phyloP scores from a whole-genome alignment of 2,797 vertebrate genomes.

The Pseudocheirus occidentalis region DNA sequence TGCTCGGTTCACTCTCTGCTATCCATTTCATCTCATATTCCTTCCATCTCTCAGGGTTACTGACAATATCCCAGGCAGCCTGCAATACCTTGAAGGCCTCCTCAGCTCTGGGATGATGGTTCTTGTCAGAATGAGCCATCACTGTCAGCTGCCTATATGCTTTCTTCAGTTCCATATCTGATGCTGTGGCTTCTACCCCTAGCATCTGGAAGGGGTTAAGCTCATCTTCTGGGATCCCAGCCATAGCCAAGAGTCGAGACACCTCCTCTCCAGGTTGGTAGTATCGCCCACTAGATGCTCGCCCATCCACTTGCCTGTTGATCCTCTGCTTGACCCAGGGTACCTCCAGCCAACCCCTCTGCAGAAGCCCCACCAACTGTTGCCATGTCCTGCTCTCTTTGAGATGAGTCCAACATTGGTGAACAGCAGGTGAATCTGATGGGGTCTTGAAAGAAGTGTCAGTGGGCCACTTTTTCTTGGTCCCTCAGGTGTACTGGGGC shows the following conservation, averaged over 20 bases:
- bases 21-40: conserved; percentile 95
- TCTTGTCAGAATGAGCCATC: conserved; percentile 98
- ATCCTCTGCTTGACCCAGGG: conserved; percentile 66
- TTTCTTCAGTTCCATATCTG: conserved; percentile 92
- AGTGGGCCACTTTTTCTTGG: no score
- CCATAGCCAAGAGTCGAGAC: conserved; percentile 90
- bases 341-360: conserved; percentile 75
- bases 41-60: conserved; percentile 92
- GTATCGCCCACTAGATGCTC: conserved; percentile 80
- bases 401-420: conserved; percentile 82
- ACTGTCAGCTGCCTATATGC: conserved; percentile 96
- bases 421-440: conserved; percentile 63
- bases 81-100: conserved; percentile 96
- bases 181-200: conserved; percentile 91
- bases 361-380: conserved; percentile 73
- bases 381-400: conserved; percentile 86
- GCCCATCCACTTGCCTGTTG: conserved; percentile 69
- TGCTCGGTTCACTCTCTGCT: conserved; percentile 93
- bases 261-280: conserved; percentile 89
- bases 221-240: conserved; percentile 92
- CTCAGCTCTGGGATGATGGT: conserved; percentile 94
- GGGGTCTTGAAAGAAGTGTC: no score
- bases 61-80: conserved; percentile 96
- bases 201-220: conserved; percentile 94
- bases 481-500: no score